These are phyloP conservation scores for Hycleus cichorii DNA, from an alignment of 1,140 invertebrate genomes.

Conservation along the genomic window DNA sequence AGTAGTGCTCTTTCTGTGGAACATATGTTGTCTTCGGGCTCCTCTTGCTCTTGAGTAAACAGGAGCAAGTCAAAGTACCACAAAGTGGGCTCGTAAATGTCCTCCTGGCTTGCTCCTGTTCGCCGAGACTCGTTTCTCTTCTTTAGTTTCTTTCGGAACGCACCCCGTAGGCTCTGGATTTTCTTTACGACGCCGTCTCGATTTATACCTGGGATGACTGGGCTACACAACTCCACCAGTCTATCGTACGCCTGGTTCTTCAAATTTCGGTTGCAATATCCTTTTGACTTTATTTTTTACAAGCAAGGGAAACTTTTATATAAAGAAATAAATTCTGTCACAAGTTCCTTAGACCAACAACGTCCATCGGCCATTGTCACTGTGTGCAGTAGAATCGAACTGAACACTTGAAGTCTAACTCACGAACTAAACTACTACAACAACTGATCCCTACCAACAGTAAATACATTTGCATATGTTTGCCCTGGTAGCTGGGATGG, in stretches of 20 bases:
- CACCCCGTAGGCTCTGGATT: conserved; percentile 32
- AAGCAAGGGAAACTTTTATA: conserved; percentile 8
- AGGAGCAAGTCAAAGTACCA: conserved; percentile 34
- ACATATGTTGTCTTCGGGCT: not conserved
- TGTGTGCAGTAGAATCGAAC: too few species aligned
- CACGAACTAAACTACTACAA: too few species aligned
- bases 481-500: too few species aligned
- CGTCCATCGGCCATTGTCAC: conserved; percentile 3
- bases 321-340: conserved; percentile 8
- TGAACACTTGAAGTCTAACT: too few species aligned
- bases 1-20: not conserved
- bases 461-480: too few species aligned
- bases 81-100: conserved; percentile 29
- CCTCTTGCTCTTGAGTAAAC: conserved; percentile 25
- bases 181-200: conserved; percentile 19
- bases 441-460: too few species aligned
- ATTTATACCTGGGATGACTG: not conserved
- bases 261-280: conserved; percentile 5
- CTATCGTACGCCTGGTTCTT: not conserved
- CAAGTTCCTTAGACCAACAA: conserved; percentile 12
- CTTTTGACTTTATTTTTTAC: conserved; percentile 6
- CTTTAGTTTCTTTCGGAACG: conserved; percentile 32
- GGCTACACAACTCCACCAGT: not conserved
- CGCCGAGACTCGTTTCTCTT: conserved; percentile 27
- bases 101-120: conserved; percentile 22